Conservation (phyloP, 1,140 invertebrate species). For the Ganaspis sp. region DNA sequence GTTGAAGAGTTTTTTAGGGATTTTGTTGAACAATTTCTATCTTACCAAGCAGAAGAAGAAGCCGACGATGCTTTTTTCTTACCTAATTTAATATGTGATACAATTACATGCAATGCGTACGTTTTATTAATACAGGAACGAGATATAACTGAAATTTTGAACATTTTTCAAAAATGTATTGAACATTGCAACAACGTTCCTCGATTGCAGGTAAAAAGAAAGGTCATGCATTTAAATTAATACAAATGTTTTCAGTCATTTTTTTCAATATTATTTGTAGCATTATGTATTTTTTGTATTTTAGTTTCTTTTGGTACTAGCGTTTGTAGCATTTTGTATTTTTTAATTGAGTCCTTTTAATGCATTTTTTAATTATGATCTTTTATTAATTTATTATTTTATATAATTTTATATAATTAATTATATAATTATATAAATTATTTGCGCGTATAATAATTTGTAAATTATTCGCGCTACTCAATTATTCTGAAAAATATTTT, state of each 20-base stretch:
- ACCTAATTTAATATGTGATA: conserved; percentile 76
- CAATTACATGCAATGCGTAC: conserved; percentile 77
- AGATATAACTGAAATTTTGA: conserved; percentile 50
- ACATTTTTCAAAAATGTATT: conserved; percentile 61
- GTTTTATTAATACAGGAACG: conserved; percentile 71
- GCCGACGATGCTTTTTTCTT: conserved; percentile 70
- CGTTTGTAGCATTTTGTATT: too few species aligned
- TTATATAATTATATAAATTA: too few species aligned
- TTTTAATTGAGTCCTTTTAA: too few species aligned
- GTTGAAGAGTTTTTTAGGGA: conserved; percentile 61
- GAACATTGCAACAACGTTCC: conserved; percentile 55
- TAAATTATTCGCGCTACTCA: too few species aligned
- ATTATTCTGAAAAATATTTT: too few species aligned
- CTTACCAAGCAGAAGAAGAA: conserved; percentile 38
- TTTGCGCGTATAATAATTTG: too few species aligned
- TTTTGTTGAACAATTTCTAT: conserved; percentile 56
- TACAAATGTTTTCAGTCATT: not conserved
- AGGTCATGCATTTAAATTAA: too few species aligned
- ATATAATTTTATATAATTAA: too few species aligned
- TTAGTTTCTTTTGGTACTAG: too few species aligned
- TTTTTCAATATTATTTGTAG: not conserved
- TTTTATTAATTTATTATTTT: too few species aligned
- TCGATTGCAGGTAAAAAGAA: conserved; percentile 60
- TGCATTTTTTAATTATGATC: too few species aligned
- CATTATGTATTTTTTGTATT: not conserved